These are phyloP conservation scores for Eumerus sabulonum DNA, from an alignment of 2,888 invertebrate genomes.

Conservation along the genomic window DNA sequence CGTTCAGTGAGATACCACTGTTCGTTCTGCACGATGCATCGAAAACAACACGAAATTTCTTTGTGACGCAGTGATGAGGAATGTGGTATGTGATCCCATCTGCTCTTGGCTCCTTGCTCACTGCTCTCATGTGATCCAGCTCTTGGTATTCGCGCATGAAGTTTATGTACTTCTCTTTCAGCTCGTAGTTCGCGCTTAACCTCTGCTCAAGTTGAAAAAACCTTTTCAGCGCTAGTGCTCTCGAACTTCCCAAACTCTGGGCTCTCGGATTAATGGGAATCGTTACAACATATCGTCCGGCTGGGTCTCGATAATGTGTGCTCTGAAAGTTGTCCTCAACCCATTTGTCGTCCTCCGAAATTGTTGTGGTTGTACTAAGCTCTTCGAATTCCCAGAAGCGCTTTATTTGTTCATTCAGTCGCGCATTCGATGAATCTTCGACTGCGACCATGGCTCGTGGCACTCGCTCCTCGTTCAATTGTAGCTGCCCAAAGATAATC, in stretches of 20 bases:
- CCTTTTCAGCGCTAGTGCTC: slow-evolving; percentile 11
- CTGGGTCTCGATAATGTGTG: slow-evolving; percentile 3
- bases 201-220: slow-evolving; percentile 17
- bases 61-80: slow-evolving; percentile 1
- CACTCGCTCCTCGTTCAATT: not conserved
- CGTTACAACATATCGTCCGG: slow-evolving; percentile 22
- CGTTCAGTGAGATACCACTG: not conserved
- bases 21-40: slow-evolving; percentile 6
- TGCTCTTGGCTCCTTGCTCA: not conserved
- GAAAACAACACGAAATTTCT: not conserved
- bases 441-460: slow-evolving; percentile 4
- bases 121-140: slow-evolving; percentile 10
- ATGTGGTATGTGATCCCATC: not conserved
- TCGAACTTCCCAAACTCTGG: not conserved
- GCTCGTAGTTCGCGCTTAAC: not conserved
- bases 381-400: slow-evolving; percentile 16
- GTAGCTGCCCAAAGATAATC: slow-evolving; percentile 27
- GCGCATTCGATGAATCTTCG: not conserved
- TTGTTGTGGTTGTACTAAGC: not conserved
- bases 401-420: slow-evolving; percentile 2
- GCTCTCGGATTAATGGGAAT: slow-evolving; percentile 6
- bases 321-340: slow-evolving; percentile 16
- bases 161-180: slow-evolving; percentile 11
- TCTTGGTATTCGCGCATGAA: slow-evolving; percentile 28
- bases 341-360: slow-evolving; percentile 19